A percentile compares a stretch with the other conserved stretches of the same genome.
Evolutionary conservation across 2,797 vertebrate species (phyloP).

Genomic region (Podarcis siculus): DNA sequence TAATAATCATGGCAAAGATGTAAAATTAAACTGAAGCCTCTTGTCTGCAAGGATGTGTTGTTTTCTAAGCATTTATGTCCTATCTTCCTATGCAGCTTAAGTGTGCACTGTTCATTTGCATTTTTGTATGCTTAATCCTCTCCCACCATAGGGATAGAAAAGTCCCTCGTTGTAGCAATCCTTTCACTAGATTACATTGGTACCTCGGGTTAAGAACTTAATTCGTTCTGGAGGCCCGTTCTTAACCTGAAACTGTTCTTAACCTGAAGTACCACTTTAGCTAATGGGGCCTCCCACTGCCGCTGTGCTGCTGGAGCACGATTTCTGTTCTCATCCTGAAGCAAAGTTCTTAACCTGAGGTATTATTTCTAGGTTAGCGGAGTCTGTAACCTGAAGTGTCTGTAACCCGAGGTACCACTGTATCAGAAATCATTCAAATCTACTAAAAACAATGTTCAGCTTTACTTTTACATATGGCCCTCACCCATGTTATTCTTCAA

Average conservation of each 20-base stretch:
- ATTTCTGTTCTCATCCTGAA: too few species aligned
- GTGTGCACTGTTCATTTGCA: not conserved
- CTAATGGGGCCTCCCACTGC: too few species aligned
- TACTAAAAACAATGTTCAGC: not conserved
- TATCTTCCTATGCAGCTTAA: not conserved
- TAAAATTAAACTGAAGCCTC: not conserved
- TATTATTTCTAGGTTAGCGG: too few species aligned
- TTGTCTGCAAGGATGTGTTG: not conserved
- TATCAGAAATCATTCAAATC: not conserved
- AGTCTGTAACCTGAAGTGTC: too few species aligned
- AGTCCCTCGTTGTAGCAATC: not conserved
- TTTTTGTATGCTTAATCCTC: not conserved
- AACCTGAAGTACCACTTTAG: too few species aligned
- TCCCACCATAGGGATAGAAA: not conserved
- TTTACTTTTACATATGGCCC: not conserved
- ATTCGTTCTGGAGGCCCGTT: too few species aligned
- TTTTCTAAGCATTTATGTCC: not conserved
- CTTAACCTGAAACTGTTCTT: too few species aligned
- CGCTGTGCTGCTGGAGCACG: too few species aligned
- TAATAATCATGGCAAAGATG: not conserved
- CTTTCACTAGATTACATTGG: not conserved
- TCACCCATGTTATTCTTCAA: not conserved
- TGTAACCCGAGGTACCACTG: too few species aligned
- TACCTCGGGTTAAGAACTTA: too few species aligned
- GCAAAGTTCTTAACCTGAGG: too few species aligned